A percentile compares a stretch with the other conserved stretches of the same genome.
Evolutionary conservation across 1,140 invertebrate genomes (phyloP).

Genomic region (Lepidostoma basale): DNA sequence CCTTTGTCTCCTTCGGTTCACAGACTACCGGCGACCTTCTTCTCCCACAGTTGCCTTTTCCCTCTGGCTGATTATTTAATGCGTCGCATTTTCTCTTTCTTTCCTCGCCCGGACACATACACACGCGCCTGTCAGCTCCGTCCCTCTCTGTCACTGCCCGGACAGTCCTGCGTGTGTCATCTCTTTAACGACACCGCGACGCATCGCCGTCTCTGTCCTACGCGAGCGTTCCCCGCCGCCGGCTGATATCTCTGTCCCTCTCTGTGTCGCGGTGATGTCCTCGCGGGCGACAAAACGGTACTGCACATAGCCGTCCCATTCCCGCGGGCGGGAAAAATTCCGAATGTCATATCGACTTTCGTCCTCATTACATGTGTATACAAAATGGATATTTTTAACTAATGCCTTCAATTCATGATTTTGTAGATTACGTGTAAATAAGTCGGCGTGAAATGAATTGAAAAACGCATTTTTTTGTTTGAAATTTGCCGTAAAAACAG

Average conservation of each 20-base stretch:
- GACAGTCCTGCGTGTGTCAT: slow-evolving; percentile 28
- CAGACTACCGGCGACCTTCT: slow-evolving; percentile 26
- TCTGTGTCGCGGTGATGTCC: slow-evolving; percentile 23
- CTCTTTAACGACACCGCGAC: slow-evolving; percentile 30
- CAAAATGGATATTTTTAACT: not conserved
- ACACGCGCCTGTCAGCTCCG: slow-evolving; percentile 15
- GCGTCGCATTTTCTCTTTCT: slow-evolving; percentile 21
- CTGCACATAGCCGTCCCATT: slow-evolving; percentile 23
- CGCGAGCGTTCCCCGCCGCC: not conserved
- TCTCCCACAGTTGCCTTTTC: not conserved
- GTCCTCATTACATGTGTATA: not conserved
- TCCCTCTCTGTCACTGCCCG: slow-evolving; percentile 28
- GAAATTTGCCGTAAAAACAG: slow-evolving; percentile 18
- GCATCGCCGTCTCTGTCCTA: slow-evolving; percentile 1
- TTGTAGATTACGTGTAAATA: too few species aligned
- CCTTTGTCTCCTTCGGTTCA: slow-evolving; percentile 28
- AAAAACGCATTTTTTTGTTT: slow-evolving; percentile 17
- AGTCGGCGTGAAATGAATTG: not conserved
- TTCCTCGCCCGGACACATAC: slow-evolving; percentile 8
- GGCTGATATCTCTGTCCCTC: not conserved
- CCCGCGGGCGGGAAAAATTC: slow-evolving; percentile 26
- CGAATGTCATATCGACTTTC: slow-evolving; percentile 14
- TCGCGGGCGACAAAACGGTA: slow-evolving; percentile 18
- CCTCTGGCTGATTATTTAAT: slow-evolving; percentile 15
- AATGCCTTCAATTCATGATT: not conserved